Evolutionary conservation across 2,113 vertebrate species (phyloP), one percentile per base, ranked within the genome.

Genomic region (Tautogolabrus adspersus): DNA sequence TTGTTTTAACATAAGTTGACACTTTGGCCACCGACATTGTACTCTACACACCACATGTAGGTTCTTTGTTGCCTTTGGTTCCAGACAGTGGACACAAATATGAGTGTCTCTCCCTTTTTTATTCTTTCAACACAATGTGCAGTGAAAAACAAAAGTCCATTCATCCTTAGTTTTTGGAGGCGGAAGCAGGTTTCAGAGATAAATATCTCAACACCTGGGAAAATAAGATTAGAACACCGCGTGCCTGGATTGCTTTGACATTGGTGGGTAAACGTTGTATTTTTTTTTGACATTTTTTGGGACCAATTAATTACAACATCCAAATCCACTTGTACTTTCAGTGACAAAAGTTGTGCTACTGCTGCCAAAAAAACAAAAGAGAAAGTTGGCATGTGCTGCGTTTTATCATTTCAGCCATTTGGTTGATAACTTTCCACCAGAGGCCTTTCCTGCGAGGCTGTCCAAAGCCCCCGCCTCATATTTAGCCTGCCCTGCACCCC

Each of bases 401-500:
- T 10, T 46, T 72, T 58, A 63, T 80, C 49, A 13, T 56, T 52
- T 42, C 49, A 38, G 26, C 21, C 52, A 68, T 69, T 72, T 64
- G 13, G 47, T 55, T 78, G 55, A 78, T 66, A 77, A 55, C 13
- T 63, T 58, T 66, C 46, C 63, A 62, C 51, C 51, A 0, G 61
- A 59, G 63, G 44, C 56, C 58, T 37, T 11, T 23, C 64, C 59
- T 51, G 19, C 52, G 22, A 5, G 64, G 7, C 57, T 57, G 52
- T 37, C 67, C n/a, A 52, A 67, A 85, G 80, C 52, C 75, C 75
- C 79, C 54, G 19, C 71, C 85, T 87, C 72, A 9, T 54, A 71
- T 88, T 85, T 55, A 75, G 42, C 16, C 84, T 83, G 81, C 79
- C 68, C 72, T 79, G 77, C 84, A 86, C 79, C 79, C 82, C 76